These are phyloP conservation scores for Asarcornis scutulata DNA, from an alignment of 2,113 vertebrate species.

Conservation along the genomic window DNA sequence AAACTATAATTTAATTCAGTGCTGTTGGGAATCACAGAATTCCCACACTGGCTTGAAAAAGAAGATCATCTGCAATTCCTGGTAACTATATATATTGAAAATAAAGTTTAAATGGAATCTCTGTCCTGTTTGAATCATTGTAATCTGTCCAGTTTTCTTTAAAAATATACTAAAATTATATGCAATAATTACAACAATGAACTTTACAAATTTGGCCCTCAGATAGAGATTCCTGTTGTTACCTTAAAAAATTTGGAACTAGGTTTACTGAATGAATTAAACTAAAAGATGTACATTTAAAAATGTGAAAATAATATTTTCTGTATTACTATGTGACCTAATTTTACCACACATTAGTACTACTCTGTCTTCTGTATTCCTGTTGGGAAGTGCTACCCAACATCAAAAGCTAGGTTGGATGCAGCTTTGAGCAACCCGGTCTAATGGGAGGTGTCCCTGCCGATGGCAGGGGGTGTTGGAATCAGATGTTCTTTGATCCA, in stretches of 20 bases:
- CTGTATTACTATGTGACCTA: neutral
- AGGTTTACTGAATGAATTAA: neutral
- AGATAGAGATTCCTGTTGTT: neutral
- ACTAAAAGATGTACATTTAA: neutral
- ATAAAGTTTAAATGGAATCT: neutral
- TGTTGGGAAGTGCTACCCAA: neutral
- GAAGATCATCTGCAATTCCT: neutral
- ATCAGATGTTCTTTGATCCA: too few species aligned
- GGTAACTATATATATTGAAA: neutral
- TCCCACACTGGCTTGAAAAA: neutral
- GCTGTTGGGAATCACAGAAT: neutral
- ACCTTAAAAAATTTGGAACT: neutral
- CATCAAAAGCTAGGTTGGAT: too few species aligned
- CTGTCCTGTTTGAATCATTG: neutral
- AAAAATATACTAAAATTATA: neutral
- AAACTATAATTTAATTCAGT: neutral
- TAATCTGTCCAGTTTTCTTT: neutral
- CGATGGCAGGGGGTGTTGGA: too few species aligned
- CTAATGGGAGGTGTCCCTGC: too few species aligned
- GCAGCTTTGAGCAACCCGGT: too few species aligned
- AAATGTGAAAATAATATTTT: neutral
- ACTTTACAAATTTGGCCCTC: neutral
- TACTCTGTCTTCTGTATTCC: neutral
- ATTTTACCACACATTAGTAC: neutral
- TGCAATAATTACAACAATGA: rapidly evolving